These are phyloP conservation scores for Rhinopomastus cyanomelas DNA, from an alignment of 2,113 vertebrate species.

Conservation along the genomic window DNA sequence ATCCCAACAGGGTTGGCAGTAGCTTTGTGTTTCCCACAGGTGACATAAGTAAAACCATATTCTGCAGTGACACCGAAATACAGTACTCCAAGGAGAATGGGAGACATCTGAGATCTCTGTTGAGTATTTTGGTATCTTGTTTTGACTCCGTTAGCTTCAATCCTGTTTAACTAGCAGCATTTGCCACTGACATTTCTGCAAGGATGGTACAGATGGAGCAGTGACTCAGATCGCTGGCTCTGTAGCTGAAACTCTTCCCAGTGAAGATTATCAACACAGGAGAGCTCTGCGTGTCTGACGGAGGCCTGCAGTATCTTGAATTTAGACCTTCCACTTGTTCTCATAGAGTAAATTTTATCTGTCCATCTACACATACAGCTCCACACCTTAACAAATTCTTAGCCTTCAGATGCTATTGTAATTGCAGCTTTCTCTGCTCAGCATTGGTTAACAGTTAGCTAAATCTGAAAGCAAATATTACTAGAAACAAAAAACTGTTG, in stretches of 20 bases:
- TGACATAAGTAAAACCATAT: not conserved
- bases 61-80: not conserved
- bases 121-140: slow-evolving; percentile 41
- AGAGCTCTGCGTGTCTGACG: not conserved
- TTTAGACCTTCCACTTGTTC: not conserved
- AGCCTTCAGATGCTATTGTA: not conserved
- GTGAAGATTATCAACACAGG: not conserved
- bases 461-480: not conserved
- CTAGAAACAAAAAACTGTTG: not conserved
- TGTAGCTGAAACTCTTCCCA: slow-evolving; percentile 11
- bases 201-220: slow-evolving; percentile 58
- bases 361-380: not conserved
- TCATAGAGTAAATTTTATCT: not conserved
- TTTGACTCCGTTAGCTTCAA: slow-evolving; percentile 48
- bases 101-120: slow-evolving; percentile 11
- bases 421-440: not conserved
- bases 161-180: slow-evolving; percentile 53
- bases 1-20: not conserved
- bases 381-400: not conserved
- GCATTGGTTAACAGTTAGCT: not conserved
- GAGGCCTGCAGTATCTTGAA: not conserved
- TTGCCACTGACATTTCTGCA: slow-evolving; percentile 53
- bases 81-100: not conserved
- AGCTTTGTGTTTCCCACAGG: not conserved
- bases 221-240: slow-evolving; percentile 55